Percentiles rank a stretch among this genome's conserved stretches.
These are phyloP conservation scores for Epinephelus moara DNA, from an alignment of 2,113 vertebrate genomes.

Conservation along the genomic window DNA sequence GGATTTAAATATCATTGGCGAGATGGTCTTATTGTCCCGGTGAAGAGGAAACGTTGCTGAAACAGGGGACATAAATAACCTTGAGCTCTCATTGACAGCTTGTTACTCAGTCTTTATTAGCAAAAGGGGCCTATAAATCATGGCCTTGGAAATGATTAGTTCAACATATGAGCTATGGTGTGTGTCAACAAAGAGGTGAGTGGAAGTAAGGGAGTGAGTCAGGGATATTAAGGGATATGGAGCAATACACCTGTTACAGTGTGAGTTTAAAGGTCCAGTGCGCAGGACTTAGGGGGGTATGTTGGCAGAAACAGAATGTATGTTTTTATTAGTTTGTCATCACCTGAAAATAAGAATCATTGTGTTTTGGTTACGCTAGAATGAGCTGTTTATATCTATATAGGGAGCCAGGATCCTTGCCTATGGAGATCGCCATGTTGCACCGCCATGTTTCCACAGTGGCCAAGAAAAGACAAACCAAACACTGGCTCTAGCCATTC, in stretches of 20 bases:
- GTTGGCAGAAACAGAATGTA: no score
- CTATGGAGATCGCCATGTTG: no score
- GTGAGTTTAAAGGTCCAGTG: neutral
- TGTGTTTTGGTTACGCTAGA: no score
- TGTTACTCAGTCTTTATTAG: conserved; percentile 77
- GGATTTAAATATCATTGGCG: conserved; percentile 39
- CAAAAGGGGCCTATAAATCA: conserved; percentile 72
- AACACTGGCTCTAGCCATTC: no score
- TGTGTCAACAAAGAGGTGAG: conserved; percentile 51
- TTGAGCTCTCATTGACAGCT: conserved; percentile 67
- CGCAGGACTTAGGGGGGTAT: no score
- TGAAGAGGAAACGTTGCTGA: conserved; percentile 42
- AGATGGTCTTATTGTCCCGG: conserved; percentile 38
- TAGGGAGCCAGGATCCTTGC: no score
- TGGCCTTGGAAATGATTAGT: conserved; percentile 61
- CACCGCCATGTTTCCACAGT: no score
- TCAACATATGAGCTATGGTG: conserved; percentile 51
- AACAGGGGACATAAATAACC: conserved; percentile 67
- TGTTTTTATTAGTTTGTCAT: no score
- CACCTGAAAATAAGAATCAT: no score
- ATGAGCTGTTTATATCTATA: no score
- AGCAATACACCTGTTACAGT: conserved; percentile 23
- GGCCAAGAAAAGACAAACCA: no score
- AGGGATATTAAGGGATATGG: neutral
- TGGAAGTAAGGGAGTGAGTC: neutral